Base-by-base conservation (phyloP, 2,113 vertebrate species). In the Brienomyrus brachyistius region DNA sequence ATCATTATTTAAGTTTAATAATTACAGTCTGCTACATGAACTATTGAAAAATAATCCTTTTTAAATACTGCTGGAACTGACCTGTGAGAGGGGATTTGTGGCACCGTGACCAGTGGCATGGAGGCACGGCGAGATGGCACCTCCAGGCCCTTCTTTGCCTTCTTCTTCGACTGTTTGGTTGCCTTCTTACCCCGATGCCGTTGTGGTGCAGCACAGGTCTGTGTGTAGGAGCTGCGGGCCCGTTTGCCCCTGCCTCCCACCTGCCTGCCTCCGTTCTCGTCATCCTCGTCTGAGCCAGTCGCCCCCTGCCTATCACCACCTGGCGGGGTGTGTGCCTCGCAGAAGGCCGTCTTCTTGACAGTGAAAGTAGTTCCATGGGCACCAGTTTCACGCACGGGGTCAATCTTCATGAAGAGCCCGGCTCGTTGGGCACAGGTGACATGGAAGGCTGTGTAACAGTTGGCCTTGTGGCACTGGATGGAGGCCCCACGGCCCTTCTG, bases 361-460 rank as follows among this genome's bases (percentile, higher is more conserved):
- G 97, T 98, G 92, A 99, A 99, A 0, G 96, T 99, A 0, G 97
- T 99, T 82, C 98, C 98, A 0, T 99, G 98, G 91, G 98, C 92
- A 85, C 95, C 97, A 85, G 97, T 99, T 93, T 99, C 98, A 48
- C 98, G 95, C 93, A 99, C 97, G 13, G 98, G 98, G 27, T 99
- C 98, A 0, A 99, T 99, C 95, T 99, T 99, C 98, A 99, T 99
- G 93, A 99, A 99, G 89, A 99, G 95, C 4, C 98, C 98, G 0
- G 98, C 97, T 4, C 97, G 96, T 93, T 99, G 98, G 7, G 98
- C 98, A 84, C 98, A 99, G 0, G 98, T 99, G 92, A 99, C 98
- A 0, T 99, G 98, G 93, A 99, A 99, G 43, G 98, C 98, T 0
- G 98, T 98, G 94, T 99, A 99, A 94, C 98, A 99, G 96, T 99